phyloP scores from a whole-genome alignment of 2,113 vertebrate species.

The Takifugu flavidus region DNA sequence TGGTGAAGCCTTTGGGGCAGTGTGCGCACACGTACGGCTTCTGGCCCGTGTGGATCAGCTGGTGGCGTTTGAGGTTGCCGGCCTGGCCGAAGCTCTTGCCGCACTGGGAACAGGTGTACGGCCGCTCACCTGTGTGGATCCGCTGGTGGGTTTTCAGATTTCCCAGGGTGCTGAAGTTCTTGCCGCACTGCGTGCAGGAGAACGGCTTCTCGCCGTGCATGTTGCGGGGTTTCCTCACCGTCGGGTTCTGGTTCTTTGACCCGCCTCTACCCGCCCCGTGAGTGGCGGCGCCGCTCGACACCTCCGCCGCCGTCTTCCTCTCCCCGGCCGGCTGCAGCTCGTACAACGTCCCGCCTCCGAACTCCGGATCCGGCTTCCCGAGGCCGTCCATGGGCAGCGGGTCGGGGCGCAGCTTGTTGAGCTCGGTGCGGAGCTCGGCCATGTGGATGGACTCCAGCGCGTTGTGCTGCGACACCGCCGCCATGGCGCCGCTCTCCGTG shows the following conservation, averaged over 20 bases:
- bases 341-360: constrained; percentile 51
- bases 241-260: constrained; percentile 52
- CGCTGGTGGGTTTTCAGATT: constrained; percentile 81
- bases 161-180: constrained; percentile 79
- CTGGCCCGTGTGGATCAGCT: constrained; percentile 80
- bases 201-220: constrained; percentile 73
- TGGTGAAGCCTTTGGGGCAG: constrained; percentile 80
- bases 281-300: not conserved
- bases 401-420: constrained; percentile 78
- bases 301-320: constrained; percentile 21
- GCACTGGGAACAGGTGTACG: constrained; percentile 77
- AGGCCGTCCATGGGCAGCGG: constrained; percentile 60
- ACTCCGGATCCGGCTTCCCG: constrained; percentile 66
- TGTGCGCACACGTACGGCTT: constrained; percentile 76
- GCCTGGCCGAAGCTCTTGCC: constrained; percentile 80
- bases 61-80: constrained; percentile 77
- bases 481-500: constrained; percentile 55
- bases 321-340: constrained; percentile 53
- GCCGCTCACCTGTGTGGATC: constrained; percentile 78
- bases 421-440: constrained; percentile 77
- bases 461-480: constrained; percentile 62
- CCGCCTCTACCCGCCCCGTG: not conserved
- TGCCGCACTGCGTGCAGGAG: constrained; percentile 76
- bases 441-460: constrained; percentile 80
- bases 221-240: constrained; percentile 73